phyloP scores from a whole-genome alignment of 2,797 vertebrate species.

The Echiichthys vipera region DNA sequence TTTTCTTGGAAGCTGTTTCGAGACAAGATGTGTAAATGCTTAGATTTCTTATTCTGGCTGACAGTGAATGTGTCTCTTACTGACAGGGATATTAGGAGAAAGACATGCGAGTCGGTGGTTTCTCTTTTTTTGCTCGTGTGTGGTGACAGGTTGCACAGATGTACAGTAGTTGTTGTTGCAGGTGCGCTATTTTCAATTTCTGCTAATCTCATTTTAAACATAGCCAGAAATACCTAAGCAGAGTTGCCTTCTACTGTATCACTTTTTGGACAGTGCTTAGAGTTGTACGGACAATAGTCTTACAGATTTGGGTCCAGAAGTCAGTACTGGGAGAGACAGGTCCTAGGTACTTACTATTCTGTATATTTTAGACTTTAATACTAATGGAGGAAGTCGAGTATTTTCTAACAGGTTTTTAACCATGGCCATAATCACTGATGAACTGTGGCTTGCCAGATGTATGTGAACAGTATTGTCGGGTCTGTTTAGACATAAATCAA shows the following conservation, averaged over 20 bases:
- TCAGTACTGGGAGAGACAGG: neutral
- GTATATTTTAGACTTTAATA: neutral
- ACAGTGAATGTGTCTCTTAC: neutral
- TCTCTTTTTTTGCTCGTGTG: neutral
- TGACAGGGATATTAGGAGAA: conserved; percentile 16
- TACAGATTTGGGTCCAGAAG: neutral
- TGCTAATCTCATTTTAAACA: neutral
- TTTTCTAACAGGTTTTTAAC: neutral
- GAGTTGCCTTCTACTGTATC: neutral
- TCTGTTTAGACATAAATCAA: neutral
- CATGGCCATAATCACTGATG: too few relatives aligned
- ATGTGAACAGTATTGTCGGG: neutral
- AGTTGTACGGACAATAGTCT: neutral
- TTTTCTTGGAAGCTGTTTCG: conserved; percentile 20
- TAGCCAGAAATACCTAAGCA: neutral
- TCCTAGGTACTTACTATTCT: neutral
- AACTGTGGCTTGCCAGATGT: neutral
- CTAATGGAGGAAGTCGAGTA: neutral
- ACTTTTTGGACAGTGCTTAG: neutral
- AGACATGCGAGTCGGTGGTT: conserved; percentile 8
- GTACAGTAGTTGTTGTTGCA: neutral
- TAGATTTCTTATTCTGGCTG: neutral
- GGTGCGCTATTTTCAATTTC: conserved; percentile 1
- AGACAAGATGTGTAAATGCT: conserved; percentile 7
- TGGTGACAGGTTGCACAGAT: conserved; percentile 4